Evolutionary conservation across 2,113 vertebrate species (phyloP), one percentile per base, ranked within the genome.

Genomic region (Hippolais icterina): DNA sequence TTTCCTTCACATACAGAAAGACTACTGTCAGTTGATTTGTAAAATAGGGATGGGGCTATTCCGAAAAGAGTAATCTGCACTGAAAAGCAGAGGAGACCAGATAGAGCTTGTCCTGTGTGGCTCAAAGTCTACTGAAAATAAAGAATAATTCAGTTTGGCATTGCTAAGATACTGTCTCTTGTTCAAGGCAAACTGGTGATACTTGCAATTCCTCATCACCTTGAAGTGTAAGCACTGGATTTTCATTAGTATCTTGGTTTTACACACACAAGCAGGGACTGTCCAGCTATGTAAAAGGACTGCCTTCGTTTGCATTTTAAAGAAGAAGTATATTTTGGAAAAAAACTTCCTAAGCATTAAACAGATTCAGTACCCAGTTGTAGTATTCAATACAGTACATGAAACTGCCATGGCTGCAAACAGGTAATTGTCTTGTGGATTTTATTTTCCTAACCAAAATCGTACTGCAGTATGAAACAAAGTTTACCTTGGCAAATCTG

Each of bases 391-490:
- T 29, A 21, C 50, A 85, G 28, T 46, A 22, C 31, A 52, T 5
- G 5, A 37, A 91, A 39, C 28, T 56, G 29, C 24, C 22, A 5
- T 5, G 39, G 3, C 20, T 52, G 31, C 1, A 0, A 78, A 59
- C 33, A 71, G 35, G 15, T 47, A 46, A 44, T 41, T 11, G 3
- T n/a, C 33, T 65, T 75, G 49, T 63, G 42, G 15, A 44, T 63
- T 87, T 71, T 9, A 22, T 46, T 83, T 70, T 79, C 35, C 29
- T 81, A 54, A 87, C 19, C 5, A 28, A 71, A 92, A 69, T 27
- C 1, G 4, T 75, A 4, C 37, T 83, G 35, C 42, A 35, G 17
- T 72, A 59, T 2, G 8, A 22, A 57, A 44, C 31, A 72, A 56
- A 84, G 53, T 22, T 57, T 61, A 56, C 11, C 7, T 37, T 39